Base-by-base conservation (phyloP, 1,140 invertebrate species). In the Musca domestica region DNA sequence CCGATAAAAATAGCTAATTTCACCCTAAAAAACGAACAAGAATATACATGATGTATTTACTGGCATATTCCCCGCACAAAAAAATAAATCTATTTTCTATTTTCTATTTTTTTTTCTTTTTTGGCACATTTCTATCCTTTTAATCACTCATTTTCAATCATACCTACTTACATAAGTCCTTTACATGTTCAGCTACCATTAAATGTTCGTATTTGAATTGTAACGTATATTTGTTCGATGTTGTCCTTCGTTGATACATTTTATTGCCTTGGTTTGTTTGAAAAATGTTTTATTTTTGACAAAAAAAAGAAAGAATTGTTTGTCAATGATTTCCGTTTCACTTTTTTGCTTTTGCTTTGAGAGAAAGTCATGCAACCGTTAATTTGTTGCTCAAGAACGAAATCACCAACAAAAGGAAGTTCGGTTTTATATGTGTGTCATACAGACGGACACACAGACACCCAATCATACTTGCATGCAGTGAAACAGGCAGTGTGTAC, bases 161-260 rank as follows among this genome's bases (percentile, higher is more conserved):
- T 20, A 17, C 14, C 17, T 58, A 30, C 15, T 54, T 54, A 12
- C 23, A 20, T 56, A 34, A 61, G 30, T 61, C 6, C 19, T 61
- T 61, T 61, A 61, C 56, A 61, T 61, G 56, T 61, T 61, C 34
- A 30, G n/a, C 12, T 19, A 61, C 56, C 56, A 61, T 61, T 41
- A 61, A 61, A 19, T 61, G 56, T 41, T 41, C 34, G 34, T 41
- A 41, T 61, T 34, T 27, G 30, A 61, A 34, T 27, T 61, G 56
- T 61, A 61, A 61, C 56, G 56, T 61, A 61, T 56, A n/a, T n/a
- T n/a, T n/a, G n/a, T n/a, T n/a, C n/a, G n/a, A n/a, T n/a, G n/a
- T n/a, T n/a, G n/a, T 41, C 34, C 34, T 41, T 41, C 6, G 12
- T 12, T 9, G 10, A 2, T 41, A 5, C 34, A 5, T 41, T 41